Percentiles rank a stretch among this genome's conserved stretches.
Evolutionary conservation across 2,113 vertebrate genomes (phyloP).

Genomic region (Pseudolaguvia tuberculata): DNA sequence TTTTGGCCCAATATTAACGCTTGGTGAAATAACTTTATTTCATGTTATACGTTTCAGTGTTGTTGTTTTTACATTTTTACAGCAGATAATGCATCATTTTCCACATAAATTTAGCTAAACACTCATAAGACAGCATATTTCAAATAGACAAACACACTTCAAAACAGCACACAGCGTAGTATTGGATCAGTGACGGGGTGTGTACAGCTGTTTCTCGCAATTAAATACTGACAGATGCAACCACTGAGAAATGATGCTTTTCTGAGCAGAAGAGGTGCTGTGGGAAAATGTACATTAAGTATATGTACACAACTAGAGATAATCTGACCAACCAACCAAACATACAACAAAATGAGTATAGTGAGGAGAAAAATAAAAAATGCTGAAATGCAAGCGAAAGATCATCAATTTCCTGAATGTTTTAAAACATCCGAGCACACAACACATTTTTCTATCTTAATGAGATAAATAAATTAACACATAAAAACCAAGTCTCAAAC

Average conservation of each 20-base stretch:
- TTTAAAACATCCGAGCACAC: constrained; percentile 59
- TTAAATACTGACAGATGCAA: constrained; percentile 53
- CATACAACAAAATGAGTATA: constrained; percentile 45
- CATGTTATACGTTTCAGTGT: constrained; percentile 80
- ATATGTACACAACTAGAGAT: constrained; percentile 31
- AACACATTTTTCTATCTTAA: constrained; percentile 53
- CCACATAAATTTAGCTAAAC: constrained; percentile 85
- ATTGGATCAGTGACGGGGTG: constrained; percentile 75
- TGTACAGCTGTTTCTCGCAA: constrained; percentile 63
- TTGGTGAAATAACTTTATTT: constrained; percentile 83
- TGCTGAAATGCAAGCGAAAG: constrained; percentile 64
- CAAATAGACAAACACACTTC: constrained; percentile 77
- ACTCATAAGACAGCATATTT: constrained; percentile 82
- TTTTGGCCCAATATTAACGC: not conserved
- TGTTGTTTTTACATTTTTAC: constrained; percentile 76
- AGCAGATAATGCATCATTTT: constrained; percentile 81
- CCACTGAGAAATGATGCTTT: constrained; percentile 54
- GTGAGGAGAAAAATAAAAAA: too few species aligned
- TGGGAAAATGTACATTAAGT: constrained; percentile 47
- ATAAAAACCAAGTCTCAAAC: constrained; percentile 64
- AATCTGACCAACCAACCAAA: constrained; percentile 38
- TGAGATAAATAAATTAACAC: constrained; percentile 71
- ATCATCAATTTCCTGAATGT: constrained; percentile 51
- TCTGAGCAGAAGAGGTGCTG: constrained; percentile 40
- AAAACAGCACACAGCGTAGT: constrained; percentile 79